A percentile compares a stretch with the other conserved stretches of the same genome.
Evolutionary conservation across 2,797 vertebrate species (phyloP).

Genomic region (Gambusia yucatana): DNA sequence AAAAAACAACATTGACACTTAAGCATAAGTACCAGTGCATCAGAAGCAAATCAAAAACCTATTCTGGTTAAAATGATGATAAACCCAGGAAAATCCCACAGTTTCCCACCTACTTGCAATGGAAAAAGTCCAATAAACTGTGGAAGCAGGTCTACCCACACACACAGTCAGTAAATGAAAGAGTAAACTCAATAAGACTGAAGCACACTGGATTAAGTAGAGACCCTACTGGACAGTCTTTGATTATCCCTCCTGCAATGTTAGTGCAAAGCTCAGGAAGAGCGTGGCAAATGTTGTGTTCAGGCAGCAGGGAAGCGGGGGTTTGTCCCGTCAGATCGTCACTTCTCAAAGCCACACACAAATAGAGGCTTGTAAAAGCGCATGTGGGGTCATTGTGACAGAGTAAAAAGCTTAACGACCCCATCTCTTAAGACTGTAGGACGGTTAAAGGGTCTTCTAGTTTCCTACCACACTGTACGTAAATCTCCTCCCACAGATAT

Average conservation of each 20-base stretch:
- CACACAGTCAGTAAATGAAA: conserved; percentile 5
- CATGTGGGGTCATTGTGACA: too few species aligned
- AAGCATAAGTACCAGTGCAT: conserved; percentile 1
- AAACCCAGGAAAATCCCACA: background rate
- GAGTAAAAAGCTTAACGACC: too few species aligned
- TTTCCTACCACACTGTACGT: background rate
- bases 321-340: too few species aligned
- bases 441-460: background rate
- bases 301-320: too few species aligned
- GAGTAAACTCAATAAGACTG: background rate
- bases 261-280: background rate
- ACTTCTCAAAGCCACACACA: too few species aligned
- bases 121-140: background rate
- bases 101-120: background rate
- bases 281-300: too few species aligned
- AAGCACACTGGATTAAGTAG: background rate
- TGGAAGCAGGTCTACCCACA: conserved; percentile 1
- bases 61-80: background rate
- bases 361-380: too few species aligned
- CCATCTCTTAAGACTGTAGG: too few species aligned
- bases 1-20: background rate
- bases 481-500: background rate
- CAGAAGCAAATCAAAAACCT: conserved; percentile 4
- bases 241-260: background rate
- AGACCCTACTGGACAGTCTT: background rate